Evolutionary conservation across 1,140 invertebrate species (phyloP), one percentile per base, ranked within the genome.

Genomic region (Drosophila asahinai): DNA sequence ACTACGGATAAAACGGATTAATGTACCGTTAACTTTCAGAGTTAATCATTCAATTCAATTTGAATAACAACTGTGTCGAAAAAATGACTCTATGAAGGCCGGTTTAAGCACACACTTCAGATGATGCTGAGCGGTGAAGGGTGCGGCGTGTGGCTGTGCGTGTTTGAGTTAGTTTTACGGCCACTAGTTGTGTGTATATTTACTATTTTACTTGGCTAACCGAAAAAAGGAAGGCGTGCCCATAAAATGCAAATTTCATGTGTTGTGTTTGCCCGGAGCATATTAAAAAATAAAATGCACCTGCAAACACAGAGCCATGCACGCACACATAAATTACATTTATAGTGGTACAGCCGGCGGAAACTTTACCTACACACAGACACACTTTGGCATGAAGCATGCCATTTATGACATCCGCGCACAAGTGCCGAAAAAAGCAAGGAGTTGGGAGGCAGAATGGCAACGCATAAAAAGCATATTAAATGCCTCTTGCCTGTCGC

Each of bases 341-440:
- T 89, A 87, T 89, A 89, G 81, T 84, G 66, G 48, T 72, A 68
- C 49, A 49, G 59, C 48, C 15, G 77, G 70, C 52, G 63, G 62
- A 80, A 80, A 83, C 80, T 87, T 77, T 60, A 66, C 55, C 58
- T 40, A 47, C 49, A 71, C 68, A 71, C 64, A 78, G 71, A 63
- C 61, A 68, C 58, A 54, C 58, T 77, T 68, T 72, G 51, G 42
- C 70, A 79, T 80, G 71, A 79, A 74, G 81, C 76, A 89, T 81
- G 86, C 86, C 86, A 89, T 89, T 89, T 89, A 90, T 90, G 86
- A 89, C 86, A 89, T 89, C 86, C 86, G 84, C 62, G 86, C 71
- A 49, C 38, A 73, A 74, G 71, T 73, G 45, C 67, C 55, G 22
- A 73, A 61, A 73, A 52, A 77, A 73, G 67, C 63, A 70, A 59